phyloP scores from a whole-genome alignment of 2,113 vertebrate genomes.

The Vulpes ferrilata region DNA sequence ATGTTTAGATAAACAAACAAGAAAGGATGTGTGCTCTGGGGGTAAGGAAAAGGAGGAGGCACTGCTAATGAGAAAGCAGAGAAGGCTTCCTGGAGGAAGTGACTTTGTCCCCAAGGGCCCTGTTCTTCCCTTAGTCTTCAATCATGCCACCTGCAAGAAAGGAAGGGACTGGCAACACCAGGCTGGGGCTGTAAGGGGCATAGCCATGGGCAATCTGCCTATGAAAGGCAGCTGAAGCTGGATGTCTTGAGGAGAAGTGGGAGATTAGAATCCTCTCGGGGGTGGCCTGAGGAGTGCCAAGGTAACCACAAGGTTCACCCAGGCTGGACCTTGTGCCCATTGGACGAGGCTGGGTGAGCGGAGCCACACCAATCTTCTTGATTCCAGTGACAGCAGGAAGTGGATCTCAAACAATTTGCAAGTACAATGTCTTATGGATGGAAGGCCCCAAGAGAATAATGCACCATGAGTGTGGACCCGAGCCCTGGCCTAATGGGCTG shows the following conservation, averaged over 20 bases:
- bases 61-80: not conserved
- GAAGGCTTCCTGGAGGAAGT: not conserved
- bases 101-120: not conserved
- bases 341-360: not conserved
- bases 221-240: not conserved
- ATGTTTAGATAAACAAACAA: not conserved
- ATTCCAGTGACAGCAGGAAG: not conserved
- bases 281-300: not conserved
- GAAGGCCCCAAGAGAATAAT: no score
- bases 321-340: not conserved
- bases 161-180: not conserved
- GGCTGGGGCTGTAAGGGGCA: not conserved
- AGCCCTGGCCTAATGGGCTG: no score
- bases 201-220: not conserved
- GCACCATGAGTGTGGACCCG: not conserved
- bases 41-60: not conserved
- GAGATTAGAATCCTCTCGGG: not conserved
- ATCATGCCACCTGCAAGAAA: not conserved
- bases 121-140: not conserved
- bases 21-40: not conserved
- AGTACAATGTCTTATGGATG: not conserved
- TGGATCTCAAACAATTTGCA: not conserved
- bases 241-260: slow-evolving; percentile 7
- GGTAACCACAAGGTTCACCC: not conserved
- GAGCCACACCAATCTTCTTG: not conserved